Base-by-base conservation (phyloP, 1,140 invertebrate species). In the Sinonovacula constricta region DNA sequence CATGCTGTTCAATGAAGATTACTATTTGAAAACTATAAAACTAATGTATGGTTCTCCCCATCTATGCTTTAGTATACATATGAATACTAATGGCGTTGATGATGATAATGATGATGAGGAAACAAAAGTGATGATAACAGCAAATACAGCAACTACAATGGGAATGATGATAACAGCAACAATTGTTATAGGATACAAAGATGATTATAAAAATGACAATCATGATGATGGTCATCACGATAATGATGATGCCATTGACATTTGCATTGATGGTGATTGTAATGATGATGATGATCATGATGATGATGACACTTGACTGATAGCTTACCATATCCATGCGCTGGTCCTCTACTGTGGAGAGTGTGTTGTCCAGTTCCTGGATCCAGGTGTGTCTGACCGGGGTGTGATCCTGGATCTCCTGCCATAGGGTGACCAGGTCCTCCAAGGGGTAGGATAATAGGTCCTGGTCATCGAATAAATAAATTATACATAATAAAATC, bases 241-340 rank as follows among this genome's bases (percentile, higher is more conserved):
- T 10, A 10, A 18, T 45, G 18, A 45, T 10, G 18, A 45, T 45
- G 7, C 18, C 39, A 10, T 7, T 45, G 18, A 45, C 39, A 45
- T 45, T 10, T 10, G 7, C 39, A 45, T n/a, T n/a, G n/a, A n/a
- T n/a, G n/a, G n/a, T n/a, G n/a, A n/a, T n/a, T n/a, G n/a, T n/a
- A n/a, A n/a, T n/a, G n/a, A n/a, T n/a, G n/a, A n/a, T n/a, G n/a
- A n/a, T n/a, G n/a, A n/a, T n/a, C n/a, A n/a, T n/a, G n/a, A n/a
- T n/a, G 39, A 45, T 18, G 18, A 7, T 45, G 7, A 10, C 39
- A 45, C 39, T 10, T 18, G 7, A 18, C 39, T 45, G 39, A 45
- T 45, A 62, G 31, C 70, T 76, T 78, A 90, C 90, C 85, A 79
- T 75, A 30, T 87, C 80, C 72, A 88, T 87, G 30, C 90, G 68